These are phyloP conservation scores for Pachliopta kotzebuea DNA, from an alignment of 2,888 invertebrate genomes.

Conservation along the genomic window DNA sequence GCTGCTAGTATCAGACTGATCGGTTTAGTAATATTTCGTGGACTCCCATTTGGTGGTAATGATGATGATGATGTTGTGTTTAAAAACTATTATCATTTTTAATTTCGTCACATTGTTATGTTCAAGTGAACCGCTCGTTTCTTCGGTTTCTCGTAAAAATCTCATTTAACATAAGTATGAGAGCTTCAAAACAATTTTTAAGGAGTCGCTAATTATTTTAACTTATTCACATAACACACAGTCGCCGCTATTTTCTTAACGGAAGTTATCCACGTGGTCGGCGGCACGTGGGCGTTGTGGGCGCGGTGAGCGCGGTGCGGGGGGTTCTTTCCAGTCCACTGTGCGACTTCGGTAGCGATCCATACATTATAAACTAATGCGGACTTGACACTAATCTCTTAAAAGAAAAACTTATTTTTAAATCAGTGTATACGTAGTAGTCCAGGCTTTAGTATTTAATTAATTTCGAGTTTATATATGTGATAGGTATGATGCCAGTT, in stretches of 20 bases:
- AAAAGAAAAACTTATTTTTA: neutral
- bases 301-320: slow-evolving; percentile 6
- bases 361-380: neutral
- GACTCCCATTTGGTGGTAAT: too few species aligned
- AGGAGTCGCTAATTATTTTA: slow-evolving; percentile 32
- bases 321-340: slow-evolving; percentile 34
- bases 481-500: too few species aligned
- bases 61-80: too few species aligned
- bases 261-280: slow-evolving; percentile 44
- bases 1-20: too few species aligned
- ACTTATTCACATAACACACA: slow-evolving; percentile 36
- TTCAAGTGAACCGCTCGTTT: neutral
- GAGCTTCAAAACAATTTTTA: slow-evolving; percentile 9
- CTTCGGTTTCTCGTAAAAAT: neutral
- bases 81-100: too few species aligned
- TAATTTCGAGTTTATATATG: too few species aligned
- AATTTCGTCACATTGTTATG: too few species aligned
- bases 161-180: neutral
- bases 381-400: slow-evolving; percentile 1
- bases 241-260: slow-evolving; percentile 36
- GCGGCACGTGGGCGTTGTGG: slow-evolving; percentile 45
- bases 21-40: too few species aligned
- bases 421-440: too few species aligned
- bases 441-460: too few species aligned
- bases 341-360: slow-evolving; percentile 17